A percentile compares a stretch with the other conserved stretches of the same genome.
These are phyloP conservation scores for Macrosoma leucophasiata DNA, from an alignment of 2,888 invertebrate genomes.

Conservation along the genomic window DNA sequence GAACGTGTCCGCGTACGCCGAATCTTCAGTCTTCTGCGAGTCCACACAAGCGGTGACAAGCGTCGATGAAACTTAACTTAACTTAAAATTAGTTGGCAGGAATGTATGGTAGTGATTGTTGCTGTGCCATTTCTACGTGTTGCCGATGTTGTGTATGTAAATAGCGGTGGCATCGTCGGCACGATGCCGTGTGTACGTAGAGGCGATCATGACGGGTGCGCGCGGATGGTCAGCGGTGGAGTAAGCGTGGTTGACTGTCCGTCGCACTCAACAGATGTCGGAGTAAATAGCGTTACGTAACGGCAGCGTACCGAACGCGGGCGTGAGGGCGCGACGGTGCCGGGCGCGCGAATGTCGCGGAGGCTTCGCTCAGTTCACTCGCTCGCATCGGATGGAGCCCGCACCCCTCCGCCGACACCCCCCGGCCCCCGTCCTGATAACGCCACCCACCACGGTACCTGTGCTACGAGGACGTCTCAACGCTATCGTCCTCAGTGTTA, in stretches of 20 bases:
- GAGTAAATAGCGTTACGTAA: conserved; percentile 59
- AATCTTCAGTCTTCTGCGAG: conserved; percentile 42
- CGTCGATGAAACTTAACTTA: conserved; percentile 40
- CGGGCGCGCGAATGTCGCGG: conserved; percentile 60
- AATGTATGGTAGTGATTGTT: conserved; percentile 44
- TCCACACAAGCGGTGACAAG: conserved; percentile 46
- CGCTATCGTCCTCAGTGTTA: conserved; percentile 31
- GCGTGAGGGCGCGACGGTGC: conserved; percentile 50
- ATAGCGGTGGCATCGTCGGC: conserved; percentile 40
- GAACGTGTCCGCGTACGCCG: conserved; percentile 14
- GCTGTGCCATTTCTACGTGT: conserved; percentile 42
- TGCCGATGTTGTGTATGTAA: conserved; percentile 39
- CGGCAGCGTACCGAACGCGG: conserved; percentile 47
- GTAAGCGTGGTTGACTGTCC: conserved; percentile 57
- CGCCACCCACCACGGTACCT: conserved; percentile 29
- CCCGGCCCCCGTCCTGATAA: conserved; percentile 29
- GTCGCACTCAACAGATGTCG: conserved; percentile 66
- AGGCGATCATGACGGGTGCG: conserved; percentile 50
- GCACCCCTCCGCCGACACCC: conserved; percentile 24
- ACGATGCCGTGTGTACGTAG: conserved; percentile 36
- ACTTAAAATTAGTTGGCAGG: conserved; percentile 33
- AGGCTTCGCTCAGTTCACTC: no score
- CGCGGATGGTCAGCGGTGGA: conserved; percentile 57
- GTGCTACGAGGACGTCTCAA: conserved; percentile 25
- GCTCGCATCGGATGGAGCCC: conserved; percentile 35